Percentiles rank a stretch among this genome's conserved stretches.
Evolutionary conservation across 2,113 vertebrate species (phyloP).

Genomic region (Hemibagrus wyckioides): DNA sequence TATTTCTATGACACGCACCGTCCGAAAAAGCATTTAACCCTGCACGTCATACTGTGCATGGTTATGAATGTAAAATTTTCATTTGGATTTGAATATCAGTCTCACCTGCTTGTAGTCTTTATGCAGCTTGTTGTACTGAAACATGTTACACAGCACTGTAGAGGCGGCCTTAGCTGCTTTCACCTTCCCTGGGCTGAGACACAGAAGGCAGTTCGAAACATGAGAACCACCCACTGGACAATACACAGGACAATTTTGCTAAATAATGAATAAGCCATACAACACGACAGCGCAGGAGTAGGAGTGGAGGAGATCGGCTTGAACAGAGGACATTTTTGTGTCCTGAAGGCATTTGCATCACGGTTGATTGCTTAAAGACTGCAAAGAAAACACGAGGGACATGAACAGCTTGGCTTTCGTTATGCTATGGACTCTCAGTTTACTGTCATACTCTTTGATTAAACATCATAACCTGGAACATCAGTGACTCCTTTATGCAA

Average conservation of each 20-base stretch:
- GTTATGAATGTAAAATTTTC: no score
- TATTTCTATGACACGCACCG: no score
- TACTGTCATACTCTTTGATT: not conserved
- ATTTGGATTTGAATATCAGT: not conserved
- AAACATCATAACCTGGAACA: not conserved
- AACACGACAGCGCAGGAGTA: constrained; percentile 1
- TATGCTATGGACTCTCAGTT: not conserved
- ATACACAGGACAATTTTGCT: constrained; percentile 39
- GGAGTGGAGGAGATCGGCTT: not conserved
- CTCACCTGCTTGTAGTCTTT: constrained; percentile 90
- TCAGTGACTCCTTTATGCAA: not conserved
- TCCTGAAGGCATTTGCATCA: not conserved
- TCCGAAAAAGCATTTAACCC: no score
- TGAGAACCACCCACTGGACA: constrained; percentile 41
- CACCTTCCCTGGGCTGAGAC: constrained; percentile 78
- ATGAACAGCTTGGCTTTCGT: not conserved
- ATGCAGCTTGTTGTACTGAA: constrained; percentile 94
- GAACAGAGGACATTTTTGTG: not conserved
- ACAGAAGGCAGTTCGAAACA: constrained; percentile 45
- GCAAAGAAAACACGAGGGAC: not conserved
- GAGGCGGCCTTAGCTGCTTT: constrained; percentile 87
- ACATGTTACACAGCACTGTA: constrained; percentile 94
- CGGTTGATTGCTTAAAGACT: not conserved
- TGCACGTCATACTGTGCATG: no score
- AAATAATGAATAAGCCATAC: constrained; percentile 50